Evolutionary conservation across 2,888 invertebrate genomes (phyloP).

Genomic region (Cheiracanthium punctorium): DNA sequence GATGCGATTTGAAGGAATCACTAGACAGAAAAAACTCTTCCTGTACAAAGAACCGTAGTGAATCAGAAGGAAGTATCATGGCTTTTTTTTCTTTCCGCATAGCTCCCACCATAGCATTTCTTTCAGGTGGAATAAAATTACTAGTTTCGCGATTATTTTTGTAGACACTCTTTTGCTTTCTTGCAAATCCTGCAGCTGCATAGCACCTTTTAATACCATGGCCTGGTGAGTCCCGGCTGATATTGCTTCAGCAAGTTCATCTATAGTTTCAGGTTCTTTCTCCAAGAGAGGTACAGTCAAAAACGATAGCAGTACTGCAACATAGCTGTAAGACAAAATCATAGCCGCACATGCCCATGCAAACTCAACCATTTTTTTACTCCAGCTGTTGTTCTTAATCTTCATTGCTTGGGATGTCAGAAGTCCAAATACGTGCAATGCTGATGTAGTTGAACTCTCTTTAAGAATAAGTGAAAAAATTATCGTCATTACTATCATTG

Average conservation of each 20-base stretch:
- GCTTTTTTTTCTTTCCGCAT: background rate
- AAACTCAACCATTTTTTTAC: background rate
- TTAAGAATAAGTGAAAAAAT: background rate
- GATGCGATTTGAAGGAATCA: background rate
- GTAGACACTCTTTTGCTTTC: background rate
- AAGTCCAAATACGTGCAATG: background rate
- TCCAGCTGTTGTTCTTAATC: background rate
- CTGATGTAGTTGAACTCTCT: background rate
- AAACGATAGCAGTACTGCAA: constrained; percentile 22
- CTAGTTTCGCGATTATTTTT: background rate
- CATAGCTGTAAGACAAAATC: constrained; percentile 24
- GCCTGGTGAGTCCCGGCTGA: constrained; percentile 4
- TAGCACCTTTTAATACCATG: constrained; percentile 7
- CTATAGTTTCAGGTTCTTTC: background rate
- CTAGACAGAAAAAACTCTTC: background rate
- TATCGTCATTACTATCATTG: background rate
- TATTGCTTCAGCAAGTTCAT: constrained; percentile 20
- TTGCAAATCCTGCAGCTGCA: background rate
- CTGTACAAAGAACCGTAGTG: background rate
- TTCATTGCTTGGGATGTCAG: constrained; percentile 13
- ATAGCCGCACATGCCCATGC: constrained; percentile 7
- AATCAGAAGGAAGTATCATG: background rate
- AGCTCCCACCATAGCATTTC: background rate
- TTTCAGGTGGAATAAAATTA: background rate
- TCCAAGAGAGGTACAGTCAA: constrained; percentile 20